Evolutionary conservation across 2,888 invertebrate genomes (phyloP).

Genomic region (Pandemis heparana): DNA sequence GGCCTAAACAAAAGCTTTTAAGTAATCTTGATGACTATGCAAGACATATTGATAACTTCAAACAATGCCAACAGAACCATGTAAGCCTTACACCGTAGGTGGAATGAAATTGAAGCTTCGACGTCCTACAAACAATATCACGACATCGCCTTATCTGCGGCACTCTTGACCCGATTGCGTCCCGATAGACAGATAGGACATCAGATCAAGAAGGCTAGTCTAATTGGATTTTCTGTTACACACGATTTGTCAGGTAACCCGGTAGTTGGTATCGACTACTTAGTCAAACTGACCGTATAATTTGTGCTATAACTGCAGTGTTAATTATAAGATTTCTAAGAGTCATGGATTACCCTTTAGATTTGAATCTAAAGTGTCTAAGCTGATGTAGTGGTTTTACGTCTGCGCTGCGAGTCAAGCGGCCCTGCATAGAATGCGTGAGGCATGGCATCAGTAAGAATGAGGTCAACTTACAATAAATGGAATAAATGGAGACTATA

Average conservation of each 20-base stretch:
- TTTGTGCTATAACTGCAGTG: too few species aligned
- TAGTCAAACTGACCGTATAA: too few species aligned
- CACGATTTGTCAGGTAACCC: not conserved
- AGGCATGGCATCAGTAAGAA: too few species aligned
- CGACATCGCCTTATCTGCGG: slow-evolving; percentile 61
- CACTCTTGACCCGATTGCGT: slow-evolving; percentile 68
- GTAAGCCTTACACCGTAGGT: slow-evolving; percentile 52
- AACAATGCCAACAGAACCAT: slow-evolving; percentile 29
- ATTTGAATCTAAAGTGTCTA: too few species aligned
- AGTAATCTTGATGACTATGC: not conserved
- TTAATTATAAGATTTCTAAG: too few species aligned
- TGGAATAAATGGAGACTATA: too few species aligned
- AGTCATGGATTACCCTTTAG: too few species aligned
- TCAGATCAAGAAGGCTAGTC: slow-evolving; percentile 25
- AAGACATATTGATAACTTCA: slow-evolving; percentile 17
- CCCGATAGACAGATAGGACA: slow-evolving; percentile 43
- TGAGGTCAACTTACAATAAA: too few species aligned
- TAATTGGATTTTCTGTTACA: not conserved
- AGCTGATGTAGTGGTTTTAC: too few species aligned
- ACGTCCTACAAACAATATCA: slow-evolving; percentile 73
- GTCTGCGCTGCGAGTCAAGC: too few species aligned
- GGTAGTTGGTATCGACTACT: too few species aligned
- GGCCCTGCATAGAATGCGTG: too few species aligned
- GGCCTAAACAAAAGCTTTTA: not conserved
- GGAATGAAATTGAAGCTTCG: slow-evolving; percentile 59